A percentile compares a stretch with the other conserved stretches of the same genome.
These are phyloP conservation scores for Rhinophrynus dorsalis DNA, from an alignment of 2,797 vertebrate species.

Conservation along the genomic window DNA sequence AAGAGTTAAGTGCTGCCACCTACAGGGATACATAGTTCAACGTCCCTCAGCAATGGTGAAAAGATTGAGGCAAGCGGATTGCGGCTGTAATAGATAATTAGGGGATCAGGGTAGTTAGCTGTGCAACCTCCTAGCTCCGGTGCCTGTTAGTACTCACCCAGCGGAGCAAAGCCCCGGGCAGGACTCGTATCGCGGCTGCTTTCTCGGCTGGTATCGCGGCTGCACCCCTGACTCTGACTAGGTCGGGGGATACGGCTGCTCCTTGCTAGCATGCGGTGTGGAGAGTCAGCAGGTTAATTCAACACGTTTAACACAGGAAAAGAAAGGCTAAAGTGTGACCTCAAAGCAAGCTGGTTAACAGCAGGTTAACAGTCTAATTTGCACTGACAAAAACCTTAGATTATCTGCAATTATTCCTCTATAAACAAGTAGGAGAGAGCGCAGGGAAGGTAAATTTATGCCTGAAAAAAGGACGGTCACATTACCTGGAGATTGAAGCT, in stretches of 20 bases:
- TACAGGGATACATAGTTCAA: too few relatives aligned
- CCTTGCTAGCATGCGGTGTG: slow-evolving; percentile 95
- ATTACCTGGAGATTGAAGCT: too few relatives aligned
- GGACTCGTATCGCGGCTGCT: slow-evolving; percentile 99
- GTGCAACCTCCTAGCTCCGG: too few relatives aligned
- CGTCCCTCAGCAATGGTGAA: too few relatives aligned
- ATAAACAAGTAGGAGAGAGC: too few relatives aligned
- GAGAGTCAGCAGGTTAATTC: slow-evolving; percentile 90
- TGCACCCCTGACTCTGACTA: slow-evolving; percentile 98
- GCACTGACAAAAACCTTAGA: too few relatives aligned
- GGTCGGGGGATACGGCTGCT: slow-evolving; percentile 97
- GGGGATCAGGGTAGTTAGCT: slow-evolving; percentile 39
- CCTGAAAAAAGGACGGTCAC: too few relatives aligned
- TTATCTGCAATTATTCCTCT: too few relatives aligned
- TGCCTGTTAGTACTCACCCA: slow-evolving; percentile 85
- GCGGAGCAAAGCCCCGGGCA: slow-evolving; percentile 90
- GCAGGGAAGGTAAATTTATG: too few relatives aligned
- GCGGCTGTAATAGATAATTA: slow-evolving; percentile 51
- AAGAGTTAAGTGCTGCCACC: not conserved
- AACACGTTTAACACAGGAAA: slow-evolving; percentile 78
- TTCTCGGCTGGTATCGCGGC: slow-evolving; percentile 97
- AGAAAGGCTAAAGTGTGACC: slow-evolving; percentile 66
- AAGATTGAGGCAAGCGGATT: not conserved
- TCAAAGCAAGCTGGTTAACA: slow-evolving; percentile 57
- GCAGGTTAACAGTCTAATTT: not conserved